Evolutionary conservation across 2,888 invertebrate species (phyloP).

Genomic region (Gastrophysa polygoni): DNA sequence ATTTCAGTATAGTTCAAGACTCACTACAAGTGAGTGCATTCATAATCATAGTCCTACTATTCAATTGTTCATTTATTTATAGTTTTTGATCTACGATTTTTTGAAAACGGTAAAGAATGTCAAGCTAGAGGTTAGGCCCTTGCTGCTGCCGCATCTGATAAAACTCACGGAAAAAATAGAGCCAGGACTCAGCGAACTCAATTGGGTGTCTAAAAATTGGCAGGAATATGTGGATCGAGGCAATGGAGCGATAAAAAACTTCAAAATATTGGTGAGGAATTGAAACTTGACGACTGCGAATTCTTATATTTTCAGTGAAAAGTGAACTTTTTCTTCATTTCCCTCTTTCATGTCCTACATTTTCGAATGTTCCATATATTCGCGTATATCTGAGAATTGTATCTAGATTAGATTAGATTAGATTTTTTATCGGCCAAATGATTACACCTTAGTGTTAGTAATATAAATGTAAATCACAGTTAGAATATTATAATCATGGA

Average conservation of each 20-base stretch:
- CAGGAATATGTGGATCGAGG: constrained; percentile 76
- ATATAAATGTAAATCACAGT: too few relatives aligned
- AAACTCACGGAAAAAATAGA: constrained; percentile 81
- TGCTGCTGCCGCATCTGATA: constrained; percentile 87
- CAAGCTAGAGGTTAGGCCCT: constrained; percentile 86
- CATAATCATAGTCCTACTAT: too few relatives aligned
- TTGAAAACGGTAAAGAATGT: constrained; percentile 74
- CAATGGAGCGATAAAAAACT: constrained; percentile 77
- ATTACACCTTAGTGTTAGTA: too few relatives aligned
- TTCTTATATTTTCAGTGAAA: too few relatives aligned
- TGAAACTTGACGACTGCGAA: background rate
- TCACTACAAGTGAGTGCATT: constrained; percentile 68
- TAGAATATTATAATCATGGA: too few relatives aligned
- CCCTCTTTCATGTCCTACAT: too few relatives aligned
- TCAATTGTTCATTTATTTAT: background rate
- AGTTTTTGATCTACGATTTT: constrained; percentile 81
- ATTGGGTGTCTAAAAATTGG: constrained; percentile 89
- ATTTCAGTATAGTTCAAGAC: constrained; percentile 77
- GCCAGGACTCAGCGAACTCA: constrained; percentile 79
- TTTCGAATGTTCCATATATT: too few relatives aligned
- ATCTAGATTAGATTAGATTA: too few relatives aligned
- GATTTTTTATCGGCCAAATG: too few relatives aligned
- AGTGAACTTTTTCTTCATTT: too few relatives aligned
- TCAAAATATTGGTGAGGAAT: constrained; percentile 69
- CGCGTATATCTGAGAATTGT: too few relatives aligned